These are phyloP conservation scores for Dicyrtoma fusca DNA, from an alignment of 2,888 invertebrate genomes.

Conservation along the genomic window DNA sequence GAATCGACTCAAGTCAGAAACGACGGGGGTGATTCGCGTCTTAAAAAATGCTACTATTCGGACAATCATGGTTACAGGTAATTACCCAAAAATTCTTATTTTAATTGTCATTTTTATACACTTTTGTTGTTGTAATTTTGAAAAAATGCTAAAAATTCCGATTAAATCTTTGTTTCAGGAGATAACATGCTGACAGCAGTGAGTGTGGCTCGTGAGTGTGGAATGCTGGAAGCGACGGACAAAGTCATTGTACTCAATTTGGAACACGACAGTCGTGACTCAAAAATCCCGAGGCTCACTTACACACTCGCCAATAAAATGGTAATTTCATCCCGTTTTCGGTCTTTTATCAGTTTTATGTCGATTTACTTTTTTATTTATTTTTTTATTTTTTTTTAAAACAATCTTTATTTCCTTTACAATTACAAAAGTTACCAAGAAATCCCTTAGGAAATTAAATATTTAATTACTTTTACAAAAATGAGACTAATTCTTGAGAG, in stretches of 20 bases:
- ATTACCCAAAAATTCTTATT: constrained; percentile 25
- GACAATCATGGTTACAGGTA: constrained; percentile 96
- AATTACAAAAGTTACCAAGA: neutral
- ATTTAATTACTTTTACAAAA: too few species aligned
- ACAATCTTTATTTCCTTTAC: neutral
- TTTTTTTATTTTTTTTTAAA: neutral
- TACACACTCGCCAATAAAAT: constrained; percentile 50
- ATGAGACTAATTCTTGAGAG: too few species aligned
- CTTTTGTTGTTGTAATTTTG: neutral
- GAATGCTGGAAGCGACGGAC: constrained; percentile 70
- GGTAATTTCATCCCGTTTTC: too few species aligned
- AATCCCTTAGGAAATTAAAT: too few species aligned
- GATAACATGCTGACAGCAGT: constrained; percentile 80
- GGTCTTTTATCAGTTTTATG: too few species aligned
- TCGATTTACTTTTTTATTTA: neutral
- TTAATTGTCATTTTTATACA: neutral
- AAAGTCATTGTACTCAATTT: constrained; percentile 65
- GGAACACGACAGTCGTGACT: constrained; percentile 48
- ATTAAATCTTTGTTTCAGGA: constrained; percentile 62
- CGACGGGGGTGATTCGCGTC: constrained; percentile 76
- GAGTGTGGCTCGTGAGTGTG: constrained; percentile 89
- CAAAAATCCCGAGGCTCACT: constrained; percentile 42
- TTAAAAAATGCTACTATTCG: constrained; percentile 84
- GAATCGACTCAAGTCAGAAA: constrained; percentile 88
- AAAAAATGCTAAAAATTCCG: too few species aligned